Conservation (phyloP, 1,140 invertebrate genomes). For the Amphibalanus amphitrite region DNA sequence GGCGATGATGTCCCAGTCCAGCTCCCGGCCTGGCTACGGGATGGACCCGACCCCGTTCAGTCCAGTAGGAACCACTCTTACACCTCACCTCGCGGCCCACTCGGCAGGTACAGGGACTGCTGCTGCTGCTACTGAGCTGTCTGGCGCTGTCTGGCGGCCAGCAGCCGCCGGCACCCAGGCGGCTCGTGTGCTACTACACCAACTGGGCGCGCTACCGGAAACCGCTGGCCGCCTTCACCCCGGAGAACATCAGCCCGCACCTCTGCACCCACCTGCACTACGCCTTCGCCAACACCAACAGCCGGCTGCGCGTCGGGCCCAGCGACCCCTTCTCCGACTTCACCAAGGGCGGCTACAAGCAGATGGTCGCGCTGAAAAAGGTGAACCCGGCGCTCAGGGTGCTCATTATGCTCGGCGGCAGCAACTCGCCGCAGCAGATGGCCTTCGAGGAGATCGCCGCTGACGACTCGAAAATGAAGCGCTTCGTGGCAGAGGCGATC, state of each 20-base stretch:
- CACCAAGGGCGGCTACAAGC: neutral
- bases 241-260: neutral
- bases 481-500: neutral
- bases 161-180: neutral
- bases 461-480: neutral
- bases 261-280: constrained; percentile 4
- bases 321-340: neutral
- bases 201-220: constrained; percentile 76
- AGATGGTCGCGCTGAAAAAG: neutral
- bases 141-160: no score
- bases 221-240: neutral
- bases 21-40: no score
- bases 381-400: neutral
- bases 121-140: no score
- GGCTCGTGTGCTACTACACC: constrained; percentile 81
- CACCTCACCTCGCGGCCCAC: no score
- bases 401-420: neutral
- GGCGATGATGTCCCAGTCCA: no score
- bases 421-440: neutral
- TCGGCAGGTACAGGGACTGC: no score
- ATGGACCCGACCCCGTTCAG: no score
- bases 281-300: neutral
- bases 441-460: neutral
- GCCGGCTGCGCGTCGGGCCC: neutral
- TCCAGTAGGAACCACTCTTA: no score